Percentiles rank a stretch among this genome's conserved stretches.
These are phyloP conservation scores for Nannobrachium achirus DNA, from an alignment of 2,113 vertebrate species.

Conservation along the genomic window DNA sequence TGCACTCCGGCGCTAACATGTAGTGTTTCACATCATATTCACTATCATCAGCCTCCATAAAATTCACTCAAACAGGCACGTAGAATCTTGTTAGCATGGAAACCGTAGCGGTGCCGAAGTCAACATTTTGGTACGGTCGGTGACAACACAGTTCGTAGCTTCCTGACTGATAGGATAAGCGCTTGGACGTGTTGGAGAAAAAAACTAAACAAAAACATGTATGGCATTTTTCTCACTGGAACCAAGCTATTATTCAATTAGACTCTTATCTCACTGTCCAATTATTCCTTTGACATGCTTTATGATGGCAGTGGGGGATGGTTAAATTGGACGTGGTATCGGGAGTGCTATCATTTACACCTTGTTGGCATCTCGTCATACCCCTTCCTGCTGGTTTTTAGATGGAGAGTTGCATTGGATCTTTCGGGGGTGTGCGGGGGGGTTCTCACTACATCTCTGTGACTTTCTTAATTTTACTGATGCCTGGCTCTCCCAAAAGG, in stretches of 20 bases:
- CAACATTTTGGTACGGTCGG: neutral
- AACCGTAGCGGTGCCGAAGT: no score
- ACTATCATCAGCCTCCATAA: neutral
- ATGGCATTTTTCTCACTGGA: constrained; percentile 8
- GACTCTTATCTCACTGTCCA: constrained; percentile 44
- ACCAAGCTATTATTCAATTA: constrained; percentile 45
- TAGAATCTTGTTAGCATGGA: no score
- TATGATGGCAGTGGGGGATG: constrained; percentile 47
- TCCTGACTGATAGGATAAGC: neutral
- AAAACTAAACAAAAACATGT: neutral
- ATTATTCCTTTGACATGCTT: constrained; percentile 57
- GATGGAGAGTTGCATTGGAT: no score
- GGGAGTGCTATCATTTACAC: constrained; percentile 83
- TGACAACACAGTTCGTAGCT: neutral
- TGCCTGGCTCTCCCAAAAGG: constrained; percentile 82
- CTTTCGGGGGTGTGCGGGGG: no score
- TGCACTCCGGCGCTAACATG: no score
- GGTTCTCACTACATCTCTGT: no score
- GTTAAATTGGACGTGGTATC: constrained; percentile 79
- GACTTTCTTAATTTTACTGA: constrained; percentile 86
- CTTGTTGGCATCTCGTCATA: constrained; percentile 84
- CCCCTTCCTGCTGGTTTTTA: constrained; percentile 82
- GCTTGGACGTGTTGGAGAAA: neutral
- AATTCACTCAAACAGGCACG: neutral
- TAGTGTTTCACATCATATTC: no score